Base-by-base conservation (phyloP, 2,797 vertebrate species). In the Fundulus diaphanus region DNA sequence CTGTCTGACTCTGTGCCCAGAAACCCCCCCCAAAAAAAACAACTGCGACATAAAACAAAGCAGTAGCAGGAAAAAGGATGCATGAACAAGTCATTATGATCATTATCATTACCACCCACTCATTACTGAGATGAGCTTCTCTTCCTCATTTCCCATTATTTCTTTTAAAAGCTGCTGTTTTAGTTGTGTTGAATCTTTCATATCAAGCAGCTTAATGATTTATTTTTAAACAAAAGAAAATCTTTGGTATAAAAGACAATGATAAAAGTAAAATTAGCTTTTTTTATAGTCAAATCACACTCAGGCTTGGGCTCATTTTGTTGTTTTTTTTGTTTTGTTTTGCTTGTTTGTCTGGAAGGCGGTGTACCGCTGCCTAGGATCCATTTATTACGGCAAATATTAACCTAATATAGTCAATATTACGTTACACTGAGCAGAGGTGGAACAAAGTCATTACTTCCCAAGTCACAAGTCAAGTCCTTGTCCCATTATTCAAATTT, bases 11-110 rank as follows among this genome's bases (percentile, higher is more conserved):
- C 37, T 1, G 63, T 44, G 12, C 63, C 27, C 40, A 42, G 42
- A 11, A 46, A 11, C 3, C 12, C 11, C 12, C 12, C 12, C 12
- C n/a, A 37, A 61, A 13, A 63, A 65, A 65, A 65, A 27, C 24
- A 66, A 27, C 35, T 7, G 13, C 2, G 2, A 15, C 61, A 65
- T 52, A 68, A n/a, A 48, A 22, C 59, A 74, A 65, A 69, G 1
- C n/a, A 52, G 70, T 63, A 33, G 16, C 18, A 52, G n/a, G 37
- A 44, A 68, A 61, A 61, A 49, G 12, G 31, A 56, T 68, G 13
- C 48, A 72, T 57, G 56, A 56, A 69, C 72, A 69, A 75, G 31
- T 70, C 79, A 70, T 80, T 52, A 56, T 78, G 49, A 65, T 78
- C 18, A 52, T 40, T 33, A 15, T 70, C 44, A 70, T 73, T 57